Evolutionary conservation across 2,797 vertebrate genomes (phyloP).

Genomic region (Parauchenoglanis ngamensis): DNA sequence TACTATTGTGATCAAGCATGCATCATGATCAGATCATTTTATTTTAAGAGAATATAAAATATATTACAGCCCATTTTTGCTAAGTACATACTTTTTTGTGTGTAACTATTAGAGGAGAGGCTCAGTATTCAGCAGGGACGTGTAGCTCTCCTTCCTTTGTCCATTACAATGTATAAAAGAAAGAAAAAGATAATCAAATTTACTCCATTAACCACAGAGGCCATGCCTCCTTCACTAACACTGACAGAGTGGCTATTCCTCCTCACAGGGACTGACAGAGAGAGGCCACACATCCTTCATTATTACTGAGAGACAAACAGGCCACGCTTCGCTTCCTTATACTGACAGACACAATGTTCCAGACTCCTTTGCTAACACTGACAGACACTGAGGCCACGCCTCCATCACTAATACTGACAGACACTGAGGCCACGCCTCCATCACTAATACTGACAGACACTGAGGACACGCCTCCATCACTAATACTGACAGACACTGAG

Average conservation of each 20-base stretch:
- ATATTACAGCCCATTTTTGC: neutral
- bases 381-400: no score
- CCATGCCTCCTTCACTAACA: neutral
- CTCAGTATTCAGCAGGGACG: neutral
- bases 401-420: no score
- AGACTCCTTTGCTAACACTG: no score
- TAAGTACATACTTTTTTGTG: neutral
- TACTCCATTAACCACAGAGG: neutral
- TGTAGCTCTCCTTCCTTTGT: no score
- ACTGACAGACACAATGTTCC: neutral
- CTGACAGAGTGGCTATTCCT: no score
- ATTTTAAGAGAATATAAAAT: neutral
- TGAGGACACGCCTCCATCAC: no score
- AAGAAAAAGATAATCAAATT: no score
- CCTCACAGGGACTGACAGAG: no score
- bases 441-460: no score
- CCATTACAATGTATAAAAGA: no score
- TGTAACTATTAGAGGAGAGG: neutral
- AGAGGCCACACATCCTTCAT: neutral
- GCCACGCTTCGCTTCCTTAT: neutral
- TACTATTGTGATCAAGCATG: neutral
- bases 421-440: no score
- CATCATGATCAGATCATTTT: neutral
- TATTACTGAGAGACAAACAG: neutral
- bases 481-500: no score